Base-by-base conservation (phyloP, 2,888 invertebrate genomes). In the Hypomecis punctinalis region DNA sequence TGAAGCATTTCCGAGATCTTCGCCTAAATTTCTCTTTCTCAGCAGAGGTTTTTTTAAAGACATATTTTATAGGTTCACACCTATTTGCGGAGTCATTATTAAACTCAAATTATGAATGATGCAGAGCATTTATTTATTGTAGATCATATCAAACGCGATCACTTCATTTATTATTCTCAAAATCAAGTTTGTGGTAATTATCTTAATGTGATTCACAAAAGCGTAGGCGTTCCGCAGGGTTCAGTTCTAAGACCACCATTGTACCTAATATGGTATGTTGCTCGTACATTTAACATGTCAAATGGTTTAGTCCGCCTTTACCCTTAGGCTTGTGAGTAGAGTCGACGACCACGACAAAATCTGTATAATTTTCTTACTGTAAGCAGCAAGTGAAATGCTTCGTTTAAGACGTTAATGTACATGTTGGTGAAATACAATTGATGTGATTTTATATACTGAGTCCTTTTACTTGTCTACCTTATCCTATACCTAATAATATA, bases 371-470 rank as follows among this genome's bases (percentile, higher is more conserved):
- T 88, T 89, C 85, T 86, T 84, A 89, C 81, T 85, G 87, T 90
- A 89, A 90, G 86, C 90, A 85, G 82, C 86, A 89, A 87, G 80
- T 84, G 89, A 88, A 89, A 89, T 89, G 91, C 91, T 91, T 91
- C 84, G 86, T 89, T 88, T 90, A 90, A 90, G 89, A 89, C 86
- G 88, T 92, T 90, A 86, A 85, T 90, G 89, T 91, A 92, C 88
- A 91, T 91, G 91, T 92, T 92, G 91, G 89, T 93, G 91, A 91
- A 93, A 91, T 93, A 93, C 93, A 93, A 91, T 93, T 90, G 92
- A 93, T 93, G 93, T 93, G 92, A 91, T 91, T 93, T 93, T 91
- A 79, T 91, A 92, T 72, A 73, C 61, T 70, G 74, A 74, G 84
- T 68, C 68, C 74, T 91, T 91, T 91, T 81, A 88, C 89, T 91